These are phyloP conservation scores for Meloidogyne floridensis DNA, from an alignment of 1,140 invertebrate genomes.

Conservation along the genomic window DNA sequence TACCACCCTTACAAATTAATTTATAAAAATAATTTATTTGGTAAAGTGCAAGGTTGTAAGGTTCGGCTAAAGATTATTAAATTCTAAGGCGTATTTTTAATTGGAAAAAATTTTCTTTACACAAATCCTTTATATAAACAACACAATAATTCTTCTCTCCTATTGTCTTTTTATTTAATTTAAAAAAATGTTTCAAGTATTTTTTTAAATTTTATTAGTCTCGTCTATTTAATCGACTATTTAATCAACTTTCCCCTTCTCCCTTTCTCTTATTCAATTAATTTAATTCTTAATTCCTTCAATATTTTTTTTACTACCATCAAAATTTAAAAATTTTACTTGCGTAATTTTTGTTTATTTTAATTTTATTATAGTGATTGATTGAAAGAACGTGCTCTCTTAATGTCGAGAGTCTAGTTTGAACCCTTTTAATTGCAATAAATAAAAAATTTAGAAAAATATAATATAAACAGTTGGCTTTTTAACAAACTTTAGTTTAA, in stretches of 20 bases:
- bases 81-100: too few species aligned
- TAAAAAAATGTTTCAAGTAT: too few species aligned
- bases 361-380: background rate
- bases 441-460: background rate
- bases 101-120: too few species aligned
- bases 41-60: too few species aligned
- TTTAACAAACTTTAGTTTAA: background rate
- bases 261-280: background rate
- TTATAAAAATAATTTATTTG: too few species aligned
- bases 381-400: background rate
- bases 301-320: too few species aligned
- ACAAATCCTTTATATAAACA: too few species aligned
- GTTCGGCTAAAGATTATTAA: too few species aligned
- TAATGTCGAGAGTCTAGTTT: background rate
- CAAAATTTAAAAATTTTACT: slow-evolving; percentile 4
- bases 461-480: background rate
- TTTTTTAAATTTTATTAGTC: background rate
- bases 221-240: too few species aligned
- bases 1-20: too few species aligned
- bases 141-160: too few species aligned
- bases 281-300: background rate
- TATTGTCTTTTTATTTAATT: too few species aligned
- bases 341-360: background rate
- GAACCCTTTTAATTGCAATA: background rate
- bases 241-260: background rate